Evolutionary conservation across 2,888 invertebrate species (phyloP).

Genomic region (Coelopa pilipes): DNA sequence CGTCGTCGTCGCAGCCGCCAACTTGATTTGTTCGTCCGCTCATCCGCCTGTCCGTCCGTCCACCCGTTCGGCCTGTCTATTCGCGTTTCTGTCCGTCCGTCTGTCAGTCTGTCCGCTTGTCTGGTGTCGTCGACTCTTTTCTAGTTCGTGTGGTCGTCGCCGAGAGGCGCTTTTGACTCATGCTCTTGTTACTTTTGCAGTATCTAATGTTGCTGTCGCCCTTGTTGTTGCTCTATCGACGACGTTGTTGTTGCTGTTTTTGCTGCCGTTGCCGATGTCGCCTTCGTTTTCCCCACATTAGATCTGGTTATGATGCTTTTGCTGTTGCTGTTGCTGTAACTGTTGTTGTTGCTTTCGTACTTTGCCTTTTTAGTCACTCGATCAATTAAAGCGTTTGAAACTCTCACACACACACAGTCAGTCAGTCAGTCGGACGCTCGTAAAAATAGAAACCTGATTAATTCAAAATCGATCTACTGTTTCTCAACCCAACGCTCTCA

Average conservation of each 20-base stretch:
- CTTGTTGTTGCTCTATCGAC: too few relatives aligned
- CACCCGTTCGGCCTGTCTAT: not conserved
- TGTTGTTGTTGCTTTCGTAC: not conserved
- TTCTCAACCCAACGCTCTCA: not conserved
- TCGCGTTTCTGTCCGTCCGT: not conserved
- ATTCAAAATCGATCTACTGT: not conserved
- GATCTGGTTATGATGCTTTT: not conserved
- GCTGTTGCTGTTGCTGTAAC: not conserved
- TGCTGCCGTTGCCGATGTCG: not conserved
- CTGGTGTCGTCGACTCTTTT: not conserved
- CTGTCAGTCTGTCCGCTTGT: not conserved
- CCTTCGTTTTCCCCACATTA: not conserved
- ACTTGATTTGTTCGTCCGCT: too few relatives aligned
- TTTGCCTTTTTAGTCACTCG: conserved; percentile 17
- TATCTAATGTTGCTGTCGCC: too few relatives aligned
- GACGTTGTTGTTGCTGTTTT: not conserved
- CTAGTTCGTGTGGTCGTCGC: conserved; percentile 13
- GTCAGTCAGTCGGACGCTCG: not conserved
- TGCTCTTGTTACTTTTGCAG: not conserved
- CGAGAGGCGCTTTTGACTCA: conserved; percentile 11
- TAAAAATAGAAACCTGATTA: not conserved
- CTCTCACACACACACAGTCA: not conserved
- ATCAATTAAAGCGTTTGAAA: not conserved
- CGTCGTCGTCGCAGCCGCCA: too few relatives aligned
- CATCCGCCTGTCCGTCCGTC: too few relatives aligned